Conservation (phyloP, 2,113 vertebrate species). For the Notothenia rossii region DNA sequence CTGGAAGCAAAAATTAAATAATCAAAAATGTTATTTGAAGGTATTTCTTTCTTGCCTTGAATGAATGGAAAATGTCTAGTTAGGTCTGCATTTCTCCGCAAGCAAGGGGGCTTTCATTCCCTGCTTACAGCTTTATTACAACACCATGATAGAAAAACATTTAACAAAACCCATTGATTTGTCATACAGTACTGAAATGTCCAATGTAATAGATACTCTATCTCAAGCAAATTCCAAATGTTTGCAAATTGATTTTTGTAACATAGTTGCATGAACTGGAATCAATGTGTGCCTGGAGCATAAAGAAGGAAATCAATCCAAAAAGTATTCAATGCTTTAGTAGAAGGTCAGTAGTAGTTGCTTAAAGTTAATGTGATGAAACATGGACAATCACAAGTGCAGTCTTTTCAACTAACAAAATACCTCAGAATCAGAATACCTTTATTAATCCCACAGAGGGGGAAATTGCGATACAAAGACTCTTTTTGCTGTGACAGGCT, state of each 20-base stretch:
- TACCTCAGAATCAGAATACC: too few relatives aligned
- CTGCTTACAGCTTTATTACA: not conserved
- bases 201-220: not conserved
- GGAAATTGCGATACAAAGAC: too few relatives aligned
- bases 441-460: too few relatives aligned
- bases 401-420: not conserved
- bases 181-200: not conserved
- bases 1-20: not conserved
- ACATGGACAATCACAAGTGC: not conserved
- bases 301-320: slow-evolving; percentile 20
- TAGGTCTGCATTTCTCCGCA: not conserved
- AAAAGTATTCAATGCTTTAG: not conserved
- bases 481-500: not conserved
- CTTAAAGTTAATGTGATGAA: slow-evolving; percentile 6
- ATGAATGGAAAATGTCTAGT: not conserved
- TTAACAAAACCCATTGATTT: too few relatives aligned
- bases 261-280: slow-evolving; percentile 23
- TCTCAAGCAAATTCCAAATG: slow-evolving; percentile 1
- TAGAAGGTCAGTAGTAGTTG: slow-evolving; percentile 7
- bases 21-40: not conserved
- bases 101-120: not conserved
- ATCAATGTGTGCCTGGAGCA: not conserved
- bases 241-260: slow-evolving; percentile 6
- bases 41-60: not conserved
- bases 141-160: not conserved